A percentile compares a stretch with the other conserved stretches of the same genome.
Evolutionary conservation across 2,888 invertebrate species (phyloP).

Genomic region (Coecobrya sp.): DNA sequence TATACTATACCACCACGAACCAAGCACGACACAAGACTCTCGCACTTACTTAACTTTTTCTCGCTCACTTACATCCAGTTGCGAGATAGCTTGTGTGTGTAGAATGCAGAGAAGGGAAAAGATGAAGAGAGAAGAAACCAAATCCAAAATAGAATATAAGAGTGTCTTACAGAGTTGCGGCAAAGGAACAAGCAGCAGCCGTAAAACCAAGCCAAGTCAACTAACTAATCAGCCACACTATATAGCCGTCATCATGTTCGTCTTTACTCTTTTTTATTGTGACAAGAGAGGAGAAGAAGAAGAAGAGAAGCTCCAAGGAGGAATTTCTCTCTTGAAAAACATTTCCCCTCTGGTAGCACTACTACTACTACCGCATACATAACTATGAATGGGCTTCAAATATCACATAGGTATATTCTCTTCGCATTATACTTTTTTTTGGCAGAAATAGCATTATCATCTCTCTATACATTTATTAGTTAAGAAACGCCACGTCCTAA

Average conservation of each 20-base stretch:
- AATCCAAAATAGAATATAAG: background rate
- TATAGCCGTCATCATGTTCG: slow-evolving; percentile 66
- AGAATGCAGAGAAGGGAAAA: slow-evolving; percentile 3
- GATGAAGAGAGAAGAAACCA: slow-evolving; percentile 16
- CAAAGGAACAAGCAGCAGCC: background rate
- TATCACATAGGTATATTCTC: slow-evolving; percentile 7
- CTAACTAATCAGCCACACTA: slow-evolving; percentile 65
- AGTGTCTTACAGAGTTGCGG: background rate
- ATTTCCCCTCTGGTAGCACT: slow-evolving; percentile 60
- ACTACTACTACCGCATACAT: background rate
- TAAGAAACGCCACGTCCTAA: background rate
- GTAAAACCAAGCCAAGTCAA: slow-evolving; percentile 3
- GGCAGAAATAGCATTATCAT: slow-evolving; percentile 7
- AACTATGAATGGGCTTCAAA: background rate
- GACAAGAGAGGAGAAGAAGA: slow-evolving; percentile 18
- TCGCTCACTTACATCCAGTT: slow-evolving; percentile 9
- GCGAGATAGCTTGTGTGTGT: background rate
- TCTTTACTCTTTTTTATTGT: slow-evolving; percentile 45
- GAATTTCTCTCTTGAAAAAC: slow-evolving; percentile 58
- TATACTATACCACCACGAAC: background rate
- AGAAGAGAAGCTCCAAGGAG: background rate
- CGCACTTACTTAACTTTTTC: slow-evolving; percentile 3
- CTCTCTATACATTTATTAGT: background rate
- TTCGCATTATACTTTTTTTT: background rate
- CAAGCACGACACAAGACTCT: background rate